Base-by-base conservation (phyloP, 2,113 vertebrate genomes). In the Choloepus hoffmanni region DNA sequence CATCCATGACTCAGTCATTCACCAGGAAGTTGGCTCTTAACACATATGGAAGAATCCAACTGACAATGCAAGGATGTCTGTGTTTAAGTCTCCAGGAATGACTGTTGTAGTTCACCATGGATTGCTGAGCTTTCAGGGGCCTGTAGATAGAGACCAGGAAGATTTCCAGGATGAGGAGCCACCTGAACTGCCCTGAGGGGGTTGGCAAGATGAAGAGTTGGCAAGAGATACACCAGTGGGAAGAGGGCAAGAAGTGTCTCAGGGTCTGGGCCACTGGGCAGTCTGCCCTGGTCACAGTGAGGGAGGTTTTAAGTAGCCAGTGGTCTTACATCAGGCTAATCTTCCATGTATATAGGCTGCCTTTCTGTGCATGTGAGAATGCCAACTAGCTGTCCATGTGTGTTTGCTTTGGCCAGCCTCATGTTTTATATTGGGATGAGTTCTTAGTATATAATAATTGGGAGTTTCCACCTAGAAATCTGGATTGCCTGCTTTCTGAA, bases 401-500 rank as follows among this genome's bases (percentile, higher is more conserved):
- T 85, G 6, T 62, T 85, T 83, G 30, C 45, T 81, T 63, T 94
- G 85, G n/a, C 67, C 77, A 65, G 14, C 77, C 45, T 89, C 4
- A 0, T 30, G 68, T 65, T 83, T 67, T n/a, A 74, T 74, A n/a
- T 74, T 73, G 83, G 85, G 74, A 82, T 65, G 67, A 53, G 21
- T 72, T 30, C 53, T 82, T 21, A 65, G 67, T 55, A 74, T 74
- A 82, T 76, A 76, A 65, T 83, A 55, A 45, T 65, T 50, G 79
- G 33, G 76, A 62, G 11, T 74, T 76, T 83, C 72, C 43, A 78
- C 77, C 6, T 85, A 85, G 63, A 77, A 90, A 62, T 70, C 33
- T 77, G 62, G 79, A 67, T 84, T 90, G 48, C 50, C 60, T 85
- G 24, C 50, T 85, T 90, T 84, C 60, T 76, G 48, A 70, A 84